Base-by-base conservation (phyloP, 2,797 vertebrate species). In the Melanotaenia maccullochi region DNA sequence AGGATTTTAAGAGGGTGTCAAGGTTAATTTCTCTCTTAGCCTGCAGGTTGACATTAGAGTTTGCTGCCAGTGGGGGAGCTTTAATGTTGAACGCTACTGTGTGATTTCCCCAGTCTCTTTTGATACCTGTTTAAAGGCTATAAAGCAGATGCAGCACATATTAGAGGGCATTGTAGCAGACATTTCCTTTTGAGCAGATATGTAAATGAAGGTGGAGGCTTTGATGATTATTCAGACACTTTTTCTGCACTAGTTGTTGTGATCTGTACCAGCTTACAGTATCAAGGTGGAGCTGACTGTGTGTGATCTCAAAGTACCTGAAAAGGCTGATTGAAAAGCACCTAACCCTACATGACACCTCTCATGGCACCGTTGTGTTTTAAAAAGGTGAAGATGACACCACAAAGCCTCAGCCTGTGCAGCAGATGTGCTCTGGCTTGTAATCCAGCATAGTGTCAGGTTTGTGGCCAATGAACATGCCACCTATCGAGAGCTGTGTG, bases 361-460 rank as follows among this genome's bases (percentile, higher is more conserved):
- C 65, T 60, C 33, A 16, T 49, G 58, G 52, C 13, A 9, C 13
- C 44, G 6, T 65, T 55, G 61, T 36, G 73, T 73, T 71, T 75
- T 76, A 42, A 72, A 72, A 81, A 65, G 44, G 30, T 61, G 65
- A 81, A 75, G 72, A 56, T 13, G 64, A 76, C 57, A 44, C 28
- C 56, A 42, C 35, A 11, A 81, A 76, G 47, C 54, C 35, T 42
- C 5, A 25, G 32, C 54, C 74, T 8, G 20, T 54, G 14, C 61
- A 51, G 62, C 65, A 60, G 69, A 79, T 73, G 65, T 73, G 56
- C 68, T 81, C 47, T 51, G 68, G 80, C 65, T 65, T 67, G 69
- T 54, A 59, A 67, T 58, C 60, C 33, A 25, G 32, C 11, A 52
- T n/a, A 61, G 40, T 49, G 59, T 70, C 16, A 0, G 16, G 13